A percentile compares a stretch with the other conserved stretches of the same genome.
Conservation (phyloP, 2,888 invertebrate genomes). For the Netelia virgata region DNA sequence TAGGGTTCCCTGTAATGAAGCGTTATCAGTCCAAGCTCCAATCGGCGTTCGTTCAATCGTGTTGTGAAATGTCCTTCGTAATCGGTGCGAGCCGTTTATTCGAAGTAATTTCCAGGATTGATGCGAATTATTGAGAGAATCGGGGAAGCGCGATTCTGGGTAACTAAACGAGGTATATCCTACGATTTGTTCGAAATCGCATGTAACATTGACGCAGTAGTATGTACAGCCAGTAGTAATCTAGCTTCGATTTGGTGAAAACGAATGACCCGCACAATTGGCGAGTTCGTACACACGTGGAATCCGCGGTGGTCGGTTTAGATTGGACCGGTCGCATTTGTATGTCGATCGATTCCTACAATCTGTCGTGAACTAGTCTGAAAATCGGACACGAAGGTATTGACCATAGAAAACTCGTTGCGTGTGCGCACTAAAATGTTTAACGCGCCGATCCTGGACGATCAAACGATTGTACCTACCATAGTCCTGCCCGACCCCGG, state of each 20-base stretch:
- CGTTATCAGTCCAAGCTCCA: not conserved
- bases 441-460: not conserved
- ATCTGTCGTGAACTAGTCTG: conserved; percentile 30
- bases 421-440: conserved; percentile 12
- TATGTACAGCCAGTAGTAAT: conserved; percentile 32
- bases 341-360: conserved; percentile 27
- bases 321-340: conserved; percentile 26
- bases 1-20: not conserved
- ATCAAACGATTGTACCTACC: not conserved
- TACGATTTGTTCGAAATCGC: conserved; percentile 15
- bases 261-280: conserved; percentile 44
- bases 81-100: not conserved
- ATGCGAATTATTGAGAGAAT: conserved; percentile 21
- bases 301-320: conserved; percentile 9
- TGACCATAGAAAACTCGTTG: conserved; percentile 23
- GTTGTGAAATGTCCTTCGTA: not conserved
- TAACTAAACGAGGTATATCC: not conserved
- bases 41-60: not conserved
- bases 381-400: conserved; percentile 32
- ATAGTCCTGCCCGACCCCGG: not conserved
- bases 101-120: not conserved
- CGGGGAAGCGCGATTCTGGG: not conserved
- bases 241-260: conserved; percentile 44
- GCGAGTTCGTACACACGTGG: conserved; percentile 1
- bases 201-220: not conserved